These are phyloP conservation scores for Tapirus terrestris DNA, from an alignment of 2,113 vertebrate genomes.

Conservation along the genomic window DNA sequence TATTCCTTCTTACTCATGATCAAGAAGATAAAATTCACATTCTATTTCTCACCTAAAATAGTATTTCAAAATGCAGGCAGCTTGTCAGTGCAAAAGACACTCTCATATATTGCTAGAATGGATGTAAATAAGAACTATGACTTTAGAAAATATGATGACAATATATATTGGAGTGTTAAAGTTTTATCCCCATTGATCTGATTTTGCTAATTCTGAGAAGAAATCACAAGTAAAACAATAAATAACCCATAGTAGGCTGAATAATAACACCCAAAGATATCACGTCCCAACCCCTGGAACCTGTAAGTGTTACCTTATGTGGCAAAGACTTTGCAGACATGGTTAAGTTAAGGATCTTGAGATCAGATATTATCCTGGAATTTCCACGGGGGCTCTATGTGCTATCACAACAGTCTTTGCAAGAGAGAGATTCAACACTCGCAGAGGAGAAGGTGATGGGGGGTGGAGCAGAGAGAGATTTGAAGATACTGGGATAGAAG, in stretches of 20 bases:
- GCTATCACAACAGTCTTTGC: neutral
- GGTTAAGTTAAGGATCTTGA: neutral
- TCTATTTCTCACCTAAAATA: neutral
- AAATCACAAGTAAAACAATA: neutral
- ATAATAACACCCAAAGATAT: too few relatives aligned
- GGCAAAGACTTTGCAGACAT: neutral
- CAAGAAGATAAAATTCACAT: neutral
- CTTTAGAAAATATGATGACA: neutral
- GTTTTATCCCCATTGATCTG: neutral
- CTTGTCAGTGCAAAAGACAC: neutral
- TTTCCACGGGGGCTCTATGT: accelerated
- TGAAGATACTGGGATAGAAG: neutral
- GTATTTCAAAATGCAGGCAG: neutral
- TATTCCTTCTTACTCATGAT: neutral
- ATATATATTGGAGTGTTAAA: neutral
- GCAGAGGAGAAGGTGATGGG: accelerated
- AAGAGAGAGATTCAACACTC: neutral
- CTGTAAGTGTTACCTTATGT: neutral
- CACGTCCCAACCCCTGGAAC: too few relatives aligned
- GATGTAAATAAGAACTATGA: neutral
- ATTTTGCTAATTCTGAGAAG: neutral
- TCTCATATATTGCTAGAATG: neutral
- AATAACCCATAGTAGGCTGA: neutral
- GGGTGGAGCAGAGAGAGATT: neutral
- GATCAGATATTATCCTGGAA: neutral